Evolutionary conservation across 2,113 vertebrate genomes (phyloP), one percentile per base, ranked within the genome.

Genomic region (Ophiodon elongatus): DNA sequence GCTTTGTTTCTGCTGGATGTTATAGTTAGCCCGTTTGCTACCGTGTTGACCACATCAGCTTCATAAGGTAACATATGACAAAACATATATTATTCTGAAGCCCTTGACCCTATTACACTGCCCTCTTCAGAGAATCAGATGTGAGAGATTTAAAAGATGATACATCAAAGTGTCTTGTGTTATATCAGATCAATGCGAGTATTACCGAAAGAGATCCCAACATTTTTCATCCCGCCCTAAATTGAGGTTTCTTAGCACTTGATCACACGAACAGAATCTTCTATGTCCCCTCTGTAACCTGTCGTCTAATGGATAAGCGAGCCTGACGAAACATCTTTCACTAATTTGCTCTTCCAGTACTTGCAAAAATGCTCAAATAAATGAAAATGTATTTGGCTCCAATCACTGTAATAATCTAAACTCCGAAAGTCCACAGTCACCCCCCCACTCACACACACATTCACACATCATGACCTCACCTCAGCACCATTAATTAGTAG

Each of bases 401-500:
- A 25, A 79, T 75, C 31, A 15, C 33, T 35, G 6, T 29, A 27
- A 11, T 29, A 23, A 33, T n/a, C 17, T 15, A 63, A 23, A 3
- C 9, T 21, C 39, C 17, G 4, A 14, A 57, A 23, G 76, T 37
- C 70, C 56, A 52, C 52, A 52, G 63, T 65, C 27, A 52, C 27
- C 43, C 37, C 14, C 35, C 13, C 5, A 17, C 39, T 27, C 64
- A 41, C 63, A 66, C 63, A 66, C 19, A 47, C 37, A 74, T 8
- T 25, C 56, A 74, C 73, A 50, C 64, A 43, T 56, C 72, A 56
- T 76, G 82, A 85, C 84, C 77, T 82, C 59, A 89, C 73, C 72
- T 88, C 75, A 45, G 54, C 70, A 72, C 79, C 78, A 65, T 83
- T 88, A 88, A 91, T 89, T 86, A 82, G 73, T 47, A 45, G 74